A percentile compares a stretch with the other conserved stretches of the same genome.
phyloP scores from a whole-genome alignment of 2,113 vertebrate genomes.

The Lepus europaeus region DNA sequence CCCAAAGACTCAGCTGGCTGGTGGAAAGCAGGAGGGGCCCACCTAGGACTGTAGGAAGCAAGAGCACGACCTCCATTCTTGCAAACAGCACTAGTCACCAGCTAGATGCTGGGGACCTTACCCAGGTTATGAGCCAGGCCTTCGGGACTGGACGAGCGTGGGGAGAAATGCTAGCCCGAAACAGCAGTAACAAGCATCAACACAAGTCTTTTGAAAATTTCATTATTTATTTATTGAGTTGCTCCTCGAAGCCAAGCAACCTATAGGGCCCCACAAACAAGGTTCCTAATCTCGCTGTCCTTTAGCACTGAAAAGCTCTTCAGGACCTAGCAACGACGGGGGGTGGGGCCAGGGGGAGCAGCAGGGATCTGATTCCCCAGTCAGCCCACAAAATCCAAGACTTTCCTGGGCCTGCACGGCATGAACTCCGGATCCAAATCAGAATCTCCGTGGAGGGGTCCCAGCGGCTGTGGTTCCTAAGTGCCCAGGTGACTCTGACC shows the following conservation, averaged over 20 bases:
- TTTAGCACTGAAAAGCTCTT: background rate
- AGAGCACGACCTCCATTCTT: background rate
- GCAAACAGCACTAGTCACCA: background rate
- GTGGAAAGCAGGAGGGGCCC: background rate
- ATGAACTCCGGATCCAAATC: background rate
- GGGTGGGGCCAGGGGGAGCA: rapidly evolving
- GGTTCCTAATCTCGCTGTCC: background rate
- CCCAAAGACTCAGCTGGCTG: too few species aligned
- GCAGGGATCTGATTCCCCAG: background rate
- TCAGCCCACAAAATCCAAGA: background rate
- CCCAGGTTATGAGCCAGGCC: background rate
- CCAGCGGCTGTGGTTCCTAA: background rate
- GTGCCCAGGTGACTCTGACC: background rate
- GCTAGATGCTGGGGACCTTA: background rate
- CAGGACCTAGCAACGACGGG: background rate
- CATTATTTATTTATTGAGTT: background rate
- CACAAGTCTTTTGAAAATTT: background rate
- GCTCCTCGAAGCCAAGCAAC: background rate
- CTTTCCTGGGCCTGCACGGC: background rate
- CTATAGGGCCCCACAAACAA: background rate
- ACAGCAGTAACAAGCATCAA: background rate
- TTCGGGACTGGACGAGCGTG: background rate
- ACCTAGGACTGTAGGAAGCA: background rate
- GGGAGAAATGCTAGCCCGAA: background rate
- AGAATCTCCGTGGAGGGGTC: background rate